Conservation (phyloP, 1,140 invertebrate genomes). For the Spodoptera frugiperda region DNA sequence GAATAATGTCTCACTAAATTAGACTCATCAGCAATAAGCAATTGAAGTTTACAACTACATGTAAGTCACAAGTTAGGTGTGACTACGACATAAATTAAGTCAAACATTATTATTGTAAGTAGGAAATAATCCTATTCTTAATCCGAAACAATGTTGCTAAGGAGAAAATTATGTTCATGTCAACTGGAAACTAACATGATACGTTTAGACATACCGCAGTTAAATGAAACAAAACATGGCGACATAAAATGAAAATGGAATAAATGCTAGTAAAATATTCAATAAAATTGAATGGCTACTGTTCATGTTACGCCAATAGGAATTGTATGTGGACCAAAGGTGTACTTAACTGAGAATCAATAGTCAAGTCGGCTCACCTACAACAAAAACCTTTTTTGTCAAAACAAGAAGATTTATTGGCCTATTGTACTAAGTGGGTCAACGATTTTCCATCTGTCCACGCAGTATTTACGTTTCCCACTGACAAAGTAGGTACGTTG, state of each 20-base stretch:
- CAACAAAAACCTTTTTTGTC: conserved; percentile 73
- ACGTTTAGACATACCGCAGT: not conserved
- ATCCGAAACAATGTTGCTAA: too few species aligned
- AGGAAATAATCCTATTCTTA: too few species aligned
- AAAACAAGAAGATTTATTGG: conserved; percentile 75
- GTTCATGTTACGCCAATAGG: conserved; percentile 20
- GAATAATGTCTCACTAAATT: too few species aligned
- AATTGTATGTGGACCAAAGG: conserved; percentile 31
- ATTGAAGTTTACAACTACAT: too few species aligned
- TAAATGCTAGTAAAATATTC: conserved; percentile 22
- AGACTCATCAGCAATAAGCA: too few species aligned
- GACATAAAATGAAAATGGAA: conserved; percentile 18
- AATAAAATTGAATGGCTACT: conserved; percentile 25
- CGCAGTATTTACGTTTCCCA: conserved; percentile 58
- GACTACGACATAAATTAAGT: too few species aligned
- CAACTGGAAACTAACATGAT: too few species aligned
- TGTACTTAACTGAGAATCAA: conserved; percentile 51
- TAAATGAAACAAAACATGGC: not conserved
- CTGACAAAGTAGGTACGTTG: conserved; percentile 50
- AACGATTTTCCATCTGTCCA: conserved; percentile 67
- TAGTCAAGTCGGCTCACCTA: conserved; percentile 56
- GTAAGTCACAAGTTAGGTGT: too few species aligned
- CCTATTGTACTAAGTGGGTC: conserved; percentile 77
- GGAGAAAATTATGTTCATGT: too few species aligned
- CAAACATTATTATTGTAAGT: too few species aligned